phyloP scores from a whole-genome alignment of 2,113 vertebrate genomes.

The Antennarius striatus region DNA sequence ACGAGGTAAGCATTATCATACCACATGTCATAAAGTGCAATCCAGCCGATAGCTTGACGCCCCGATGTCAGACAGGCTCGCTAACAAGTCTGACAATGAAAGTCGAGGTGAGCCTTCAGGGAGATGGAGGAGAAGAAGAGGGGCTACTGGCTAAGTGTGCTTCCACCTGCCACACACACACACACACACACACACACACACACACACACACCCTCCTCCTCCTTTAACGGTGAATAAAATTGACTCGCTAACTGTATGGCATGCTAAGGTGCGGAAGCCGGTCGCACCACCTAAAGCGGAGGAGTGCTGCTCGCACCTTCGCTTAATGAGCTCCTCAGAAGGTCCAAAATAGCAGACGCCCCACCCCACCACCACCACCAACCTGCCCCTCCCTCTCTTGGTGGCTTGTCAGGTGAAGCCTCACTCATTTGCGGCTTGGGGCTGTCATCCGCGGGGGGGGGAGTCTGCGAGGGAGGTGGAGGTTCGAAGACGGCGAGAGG shows the following conservation, averaged over 20 bases:
- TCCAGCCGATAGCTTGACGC: slow-evolving; percentile 52
- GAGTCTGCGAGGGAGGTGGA: slow-evolving; percentile 48
- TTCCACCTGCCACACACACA: slow-evolving; percentile 44
- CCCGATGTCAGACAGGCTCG: slow-evolving; percentile 64
- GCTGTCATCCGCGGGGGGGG: slow-evolving; percentile 45
- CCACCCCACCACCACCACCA: slow-evolving; percentile 42
- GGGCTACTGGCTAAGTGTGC: slow-evolving; percentile 57
- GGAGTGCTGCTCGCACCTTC: slow-evolving; percentile 84
- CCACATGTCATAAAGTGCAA: slow-evolving; percentile 54
- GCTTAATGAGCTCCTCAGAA: slow-evolving; percentile 88
- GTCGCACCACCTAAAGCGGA: slow-evolving; percentile 70
- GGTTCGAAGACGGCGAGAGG: no score
- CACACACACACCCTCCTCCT: slow-evolving; percentile 40
- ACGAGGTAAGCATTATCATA: slow-evolving; percentile 67
- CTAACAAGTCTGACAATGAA: slow-evolving; percentile 72
- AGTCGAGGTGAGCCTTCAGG: slow-evolving; percentile 60
- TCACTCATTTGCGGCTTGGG: slow-evolving; percentile 77
- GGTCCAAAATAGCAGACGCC: slow-evolving; percentile 79
- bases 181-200: slow-evolving; percentile 7
- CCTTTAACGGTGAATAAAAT: slow-evolving; percentile 79
- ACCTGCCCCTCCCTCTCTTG: slow-evolving; percentile 30
- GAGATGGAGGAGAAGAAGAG: slow-evolving; percentile 32
- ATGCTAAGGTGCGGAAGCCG: slow-evolving; percentile 75
- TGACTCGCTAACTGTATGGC: slow-evolving; percentile 63
- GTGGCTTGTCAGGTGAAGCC: slow-evolving; percentile 81